Evolutionary conservation across 1,140 invertebrate species (phyloP).

Genomic region (Mercenaria mercenaria): DNA sequence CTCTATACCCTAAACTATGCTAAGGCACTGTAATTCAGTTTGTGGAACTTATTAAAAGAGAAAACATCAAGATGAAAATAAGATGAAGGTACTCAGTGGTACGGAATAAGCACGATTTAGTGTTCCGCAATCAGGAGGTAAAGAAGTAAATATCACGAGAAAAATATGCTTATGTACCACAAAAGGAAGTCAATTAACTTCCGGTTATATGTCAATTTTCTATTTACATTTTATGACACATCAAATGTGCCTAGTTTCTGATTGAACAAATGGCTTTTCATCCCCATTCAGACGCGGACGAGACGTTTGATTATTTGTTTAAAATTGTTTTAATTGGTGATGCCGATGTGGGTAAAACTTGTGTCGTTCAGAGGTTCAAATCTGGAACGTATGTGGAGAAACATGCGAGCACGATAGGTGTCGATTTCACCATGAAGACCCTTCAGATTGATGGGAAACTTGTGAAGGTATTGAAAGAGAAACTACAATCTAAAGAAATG

Average conservation of each 20-base stretch:
- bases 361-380: conserved; percentile 94
- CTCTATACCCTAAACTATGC: too few species aligned
- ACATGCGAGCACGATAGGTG: conserved; percentile 97
- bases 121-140: too few species aligned
- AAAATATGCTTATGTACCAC: not conserved
- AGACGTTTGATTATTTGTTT: conserved; percentile 85
- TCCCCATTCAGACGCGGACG: conserved; percentile 80
- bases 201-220: conserved; percentile 54
- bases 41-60: too few species aligned
- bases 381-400: conserved; percentile 96
- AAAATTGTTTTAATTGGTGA: conserved; percentile 86
- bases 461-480: conserved; percentile 91
- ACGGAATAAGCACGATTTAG: too few species aligned
- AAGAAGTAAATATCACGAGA: not conserved
- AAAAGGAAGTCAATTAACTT: conserved; percentile 17
- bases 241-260: conserved; percentile 13
- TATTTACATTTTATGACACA: conserved; percentile 59
- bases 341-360: conserved; percentile 86
- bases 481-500: conserved; percentile 21
- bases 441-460: conserved; percentile 96
- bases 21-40: too few species aligned
- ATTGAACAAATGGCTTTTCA: conserved; percentile 72
- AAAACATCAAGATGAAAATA: too few species aligned
- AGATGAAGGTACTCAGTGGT: too few species aligned
- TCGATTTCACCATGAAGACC: conserved; percentile 99